Conservation (phyloP, 1,140 invertebrate species). For the Ceratosolen fusciceps region DNA sequence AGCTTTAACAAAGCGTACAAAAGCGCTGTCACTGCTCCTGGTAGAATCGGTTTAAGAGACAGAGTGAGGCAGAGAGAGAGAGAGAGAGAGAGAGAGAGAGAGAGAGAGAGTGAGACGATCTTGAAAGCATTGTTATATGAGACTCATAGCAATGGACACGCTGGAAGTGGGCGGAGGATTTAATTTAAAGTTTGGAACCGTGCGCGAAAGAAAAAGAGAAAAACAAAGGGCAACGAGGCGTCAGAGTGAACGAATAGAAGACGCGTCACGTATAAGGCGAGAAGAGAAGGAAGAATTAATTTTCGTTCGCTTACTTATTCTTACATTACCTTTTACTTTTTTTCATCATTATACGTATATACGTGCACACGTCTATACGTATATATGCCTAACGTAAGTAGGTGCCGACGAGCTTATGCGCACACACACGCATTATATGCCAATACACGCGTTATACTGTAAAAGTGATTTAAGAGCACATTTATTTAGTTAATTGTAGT, state of each 20-base stretch:
- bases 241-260: too few species aligned
- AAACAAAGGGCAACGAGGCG: not conserved
- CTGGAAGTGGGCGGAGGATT: not conserved
- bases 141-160: not conserved
- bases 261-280: not conserved
- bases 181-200: slow-evolving; percentile 4
- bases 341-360: too few species aligned
- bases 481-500: too few species aligned
- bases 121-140: slow-evolving; percentile 5
- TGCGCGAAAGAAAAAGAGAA: not conserved
- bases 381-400: too few species aligned
- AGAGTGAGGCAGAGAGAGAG: not conserved
- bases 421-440: too few species aligned
- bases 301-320: not conserved
- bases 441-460: too few species aligned
- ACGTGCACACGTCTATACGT: too few species aligned
- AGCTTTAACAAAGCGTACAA: slow-evolving; percentile 7
- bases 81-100: not conserved
- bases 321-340: not conserved
- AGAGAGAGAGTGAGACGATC: not conserved
- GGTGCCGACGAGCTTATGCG: too few species aligned
- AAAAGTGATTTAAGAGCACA: too few species aligned
- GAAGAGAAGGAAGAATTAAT: not conserved
- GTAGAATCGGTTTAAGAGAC: not conserved
- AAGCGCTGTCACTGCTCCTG: not conserved